A percentile compares a stretch with the other conserved stretches of the same genome.
phyloP scores from a whole-genome alignment of 2,888 invertebrate genomes.

The Epiblema foenella region DNA sequence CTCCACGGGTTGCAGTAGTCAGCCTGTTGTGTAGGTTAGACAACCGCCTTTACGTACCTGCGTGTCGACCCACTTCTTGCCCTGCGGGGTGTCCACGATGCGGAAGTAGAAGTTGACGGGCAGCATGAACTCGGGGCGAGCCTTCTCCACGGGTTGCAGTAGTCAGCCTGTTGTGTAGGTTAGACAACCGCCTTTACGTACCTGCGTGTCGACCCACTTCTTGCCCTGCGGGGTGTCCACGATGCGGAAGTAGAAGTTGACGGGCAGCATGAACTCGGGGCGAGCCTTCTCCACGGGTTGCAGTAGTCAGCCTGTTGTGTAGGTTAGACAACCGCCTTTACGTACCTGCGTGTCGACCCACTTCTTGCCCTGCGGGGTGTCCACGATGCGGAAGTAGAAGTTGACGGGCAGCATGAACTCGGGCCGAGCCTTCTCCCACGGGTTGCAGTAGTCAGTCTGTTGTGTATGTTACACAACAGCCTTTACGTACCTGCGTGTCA shows the following conservation, averaged over 20 bases:
- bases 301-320: background rate
- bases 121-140: too few species aligned
- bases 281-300: slow-evolving; percentile 53
- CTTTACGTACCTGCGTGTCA: slow-evolving; percentile 86
- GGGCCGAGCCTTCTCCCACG: slow-evolving; percentile 53
- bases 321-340: background rate
- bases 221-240: slow-evolving; percentile 93
- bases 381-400: slow-evolving; percentile 85
- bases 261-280: too few species aligned
- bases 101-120: too few species aligned
- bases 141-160: slow-evolving; percentile 53
- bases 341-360: slow-evolving; percentile 96
- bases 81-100: slow-evolving; percentile 94
- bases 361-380: slow-evolving; percentile 92
- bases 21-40: background rate
- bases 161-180: background rate
- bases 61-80: slow-evolving; percentile 96
- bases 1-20: background rate
- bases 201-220: slow-evolving; percentile 98
- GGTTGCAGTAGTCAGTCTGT: background rate
- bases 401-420: too few species aligned
- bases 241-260: slow-evolving; percentile 72
- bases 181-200: slow-evolving; percentile 51
- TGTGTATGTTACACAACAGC: background rate
- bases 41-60: slow-evolving; percentile 82